phyloP scores from a whole-genome alignment of 2,113 vertebrate genomes.

The Emydura subglobosa region DNA sequence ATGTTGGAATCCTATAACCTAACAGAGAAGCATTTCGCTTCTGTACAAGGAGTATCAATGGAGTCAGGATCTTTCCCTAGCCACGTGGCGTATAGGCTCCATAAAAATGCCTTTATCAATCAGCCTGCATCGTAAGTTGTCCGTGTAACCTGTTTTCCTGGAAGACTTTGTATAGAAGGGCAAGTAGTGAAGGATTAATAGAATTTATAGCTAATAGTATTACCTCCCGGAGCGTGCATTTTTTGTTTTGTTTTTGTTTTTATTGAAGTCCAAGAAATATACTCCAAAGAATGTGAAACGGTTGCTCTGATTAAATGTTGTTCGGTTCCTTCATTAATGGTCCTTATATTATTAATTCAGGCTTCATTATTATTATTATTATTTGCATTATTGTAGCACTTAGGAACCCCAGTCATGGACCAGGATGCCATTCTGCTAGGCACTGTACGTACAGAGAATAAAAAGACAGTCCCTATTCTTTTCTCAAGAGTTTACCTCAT shows the following conservation, averaged over 20 bases:
- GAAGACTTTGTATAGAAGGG: neutral
- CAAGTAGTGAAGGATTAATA: neutral
- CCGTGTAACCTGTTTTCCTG: neutral
- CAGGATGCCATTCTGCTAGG: neutral
- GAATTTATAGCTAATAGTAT: neutral
- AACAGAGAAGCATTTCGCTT: slow-evolving; percentile 92
- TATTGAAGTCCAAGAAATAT: neutral
- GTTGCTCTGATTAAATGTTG: neutral
- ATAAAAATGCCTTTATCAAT: slow-evolving; percentile 90
- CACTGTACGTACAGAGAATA: neutral
- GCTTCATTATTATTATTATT: neutral
- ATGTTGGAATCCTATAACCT: slow-evolving; percentile 98
- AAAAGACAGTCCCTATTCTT: neutral
- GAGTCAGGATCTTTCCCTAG: slow-evolving; percentile 96
- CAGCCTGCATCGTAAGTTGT: slow-evolving; percentile 90
- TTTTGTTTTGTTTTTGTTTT: slow-evolving; percentile 1
- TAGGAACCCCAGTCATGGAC: neutral
- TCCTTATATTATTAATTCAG: neutral
- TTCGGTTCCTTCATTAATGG: neutral
- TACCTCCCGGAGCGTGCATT: neutral
- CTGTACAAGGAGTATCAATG: slow-evolving; percentile 91
- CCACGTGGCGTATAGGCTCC: slow-evolving; percentile 89
- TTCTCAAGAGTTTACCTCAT: neutral
- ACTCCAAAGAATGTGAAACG: neutral
- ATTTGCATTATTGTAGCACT: neutral